Conservation (phyloP, 2,888 invertebrate genomes). For the Archips xylosteana region DNA sequence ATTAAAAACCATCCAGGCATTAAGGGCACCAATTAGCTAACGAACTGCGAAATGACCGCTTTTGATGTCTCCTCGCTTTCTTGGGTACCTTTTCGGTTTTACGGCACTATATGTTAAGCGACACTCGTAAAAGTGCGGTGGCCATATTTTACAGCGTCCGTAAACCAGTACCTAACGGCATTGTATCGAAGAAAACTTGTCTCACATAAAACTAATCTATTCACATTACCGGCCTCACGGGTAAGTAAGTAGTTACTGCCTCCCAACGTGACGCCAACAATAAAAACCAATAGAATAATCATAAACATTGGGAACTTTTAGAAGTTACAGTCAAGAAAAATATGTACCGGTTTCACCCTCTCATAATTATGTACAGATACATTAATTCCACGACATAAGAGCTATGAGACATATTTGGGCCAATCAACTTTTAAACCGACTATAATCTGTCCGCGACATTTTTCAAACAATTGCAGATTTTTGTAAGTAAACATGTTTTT, state of each 20-base stretch:
- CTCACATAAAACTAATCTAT: slow-evolving; percentile 65
- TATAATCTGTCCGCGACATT: too few relatives aligned
- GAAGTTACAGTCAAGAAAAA: too few relatives aligned
- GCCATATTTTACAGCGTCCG: slow-evolving; percentile 75
- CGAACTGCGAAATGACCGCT: slow-evolving; percentile 71
- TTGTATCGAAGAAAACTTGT: slow-evolving; percentile 66
- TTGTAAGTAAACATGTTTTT: too few relatives aligned
- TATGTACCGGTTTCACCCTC: too few relatives aligned
- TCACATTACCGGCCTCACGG: slow-evolving; percentile 48
- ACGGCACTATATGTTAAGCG: slow-evolving; percentile 78
- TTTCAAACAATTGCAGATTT: too few relatives aligned
- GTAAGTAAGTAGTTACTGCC: slow-evolving; percentile 18
- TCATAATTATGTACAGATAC: too few relatives aligned
- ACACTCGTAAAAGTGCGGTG: slow-evolving; percentile 75
- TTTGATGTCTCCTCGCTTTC: slow-evolving; percentile 65
- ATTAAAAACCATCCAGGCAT: slow-evolving; percentile 16
- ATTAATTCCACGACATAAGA: too few relatives aligned
- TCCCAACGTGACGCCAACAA: not conserved
- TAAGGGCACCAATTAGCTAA: slow-evolving; percentile 65
- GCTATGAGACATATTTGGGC: too few relatives aligned
- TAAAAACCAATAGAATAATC: not conserved
- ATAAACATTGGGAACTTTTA: too few relatives aligned
- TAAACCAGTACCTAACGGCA: slow-evolving; percentile 61
- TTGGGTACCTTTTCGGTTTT: slow-evolving; percentile 72
- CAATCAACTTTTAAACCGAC: too few relatives aligned